Evolutionary conservation across 2,113 vertebrate genomes (phyloP), one percentile per base, ranked within the genome.

Genomic region (Neoarius graeffei): DNA sequence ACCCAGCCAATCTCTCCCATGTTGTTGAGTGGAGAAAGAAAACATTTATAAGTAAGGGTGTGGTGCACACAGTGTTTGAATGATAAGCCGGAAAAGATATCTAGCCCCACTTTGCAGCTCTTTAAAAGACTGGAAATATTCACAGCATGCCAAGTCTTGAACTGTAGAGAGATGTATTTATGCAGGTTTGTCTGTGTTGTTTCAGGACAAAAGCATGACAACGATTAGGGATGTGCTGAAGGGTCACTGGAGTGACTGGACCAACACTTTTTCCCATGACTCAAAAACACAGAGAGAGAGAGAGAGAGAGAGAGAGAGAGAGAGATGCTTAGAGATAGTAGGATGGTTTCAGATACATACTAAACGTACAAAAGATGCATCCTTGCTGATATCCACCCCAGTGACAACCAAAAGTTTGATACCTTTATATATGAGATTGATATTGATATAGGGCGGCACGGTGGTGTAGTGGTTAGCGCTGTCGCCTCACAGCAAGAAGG

Each of bases 171-270:
- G 84, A 88, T 74, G 54, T 93, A 91, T 92, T 93, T 94, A 83
- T 90, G 86, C 88, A 89, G 90, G 91, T 89, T 73, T 85, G 88
- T 86, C 90, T 89, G 87, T 94, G 94, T 94, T 94, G 90, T 93
- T 95, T 93, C 89, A 93, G 93, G 92, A 80, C 88, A 62, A 27
- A 64, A 59, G 60, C 88, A 87, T 80, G 90, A 89, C 88, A 77
- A 87, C 90, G 91, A 93, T 89, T 90, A 92, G 90, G 89, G 90
- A 90, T 86, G 85, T 92, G 92, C 93, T 87, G 76, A 74, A 67
- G 90, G 91, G 91, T 91, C 91, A 91, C 91, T 90, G 91, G 89
- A 88, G 85, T 89, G 90, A 91, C 89, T 88, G 84, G 89, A 87
- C 86, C 77, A 82, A 77, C 25, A 35, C 85, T 91, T 91, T 83